Evolutionary conservation across 2,797 vertebrate species (phyloP).

Genomic region (Sparidentex hasta): DNA sequence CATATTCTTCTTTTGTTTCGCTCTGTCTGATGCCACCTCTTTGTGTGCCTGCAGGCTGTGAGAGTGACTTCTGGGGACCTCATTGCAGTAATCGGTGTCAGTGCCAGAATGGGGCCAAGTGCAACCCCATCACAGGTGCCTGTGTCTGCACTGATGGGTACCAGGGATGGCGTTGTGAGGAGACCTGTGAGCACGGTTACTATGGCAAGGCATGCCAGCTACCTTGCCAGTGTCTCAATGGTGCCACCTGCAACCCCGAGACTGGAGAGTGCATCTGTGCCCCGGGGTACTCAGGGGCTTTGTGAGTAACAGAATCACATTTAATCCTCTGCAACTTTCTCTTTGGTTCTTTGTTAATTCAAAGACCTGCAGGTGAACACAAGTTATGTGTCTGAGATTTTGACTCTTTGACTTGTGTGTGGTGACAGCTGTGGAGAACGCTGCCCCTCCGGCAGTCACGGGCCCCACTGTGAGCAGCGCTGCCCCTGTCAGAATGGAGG

Average conservation of each 20-base stretch:
- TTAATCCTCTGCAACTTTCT: constrained; percentile 31
- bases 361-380: constrained; percentile 29
- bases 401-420: constrained; percentile 54
- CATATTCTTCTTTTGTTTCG: constrained; percentile 25
- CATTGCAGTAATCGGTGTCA: constrained; percentile 99
- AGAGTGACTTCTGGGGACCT: constrained; percentile 97
- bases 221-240: constrained; percentile 95
- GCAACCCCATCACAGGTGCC: constrained; percentile 99
- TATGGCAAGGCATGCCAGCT: constrained; percentile 97
- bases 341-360: constrained; percentile 23
- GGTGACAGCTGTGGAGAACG: constrained; percentile 92
- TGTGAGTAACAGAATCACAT: constrained; percentile 88
- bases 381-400: constrained; percentile 24
- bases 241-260: constrained; percentile 94
- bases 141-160: constrained; percentile 97
- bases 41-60: constrained; percentile 90
- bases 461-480: constrained; percentile 94
- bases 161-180: constrained; percentile 98
- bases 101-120: constrained; percentile 97
- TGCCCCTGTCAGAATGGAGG: constrained; percentile 99
- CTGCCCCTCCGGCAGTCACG: constrained; percentile 96
- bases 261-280: constrained; percentile 97
- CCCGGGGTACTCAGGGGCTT: constrained; percentile 94
- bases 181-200: constrained; percentile 91
- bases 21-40: constrained; percentile 45